Evolutionary conservation across 2,113 vertebrate genomes (phyloP), one percentile per base, ranked within the genome.

Genomic region (Smithornis capensis): DNA sequence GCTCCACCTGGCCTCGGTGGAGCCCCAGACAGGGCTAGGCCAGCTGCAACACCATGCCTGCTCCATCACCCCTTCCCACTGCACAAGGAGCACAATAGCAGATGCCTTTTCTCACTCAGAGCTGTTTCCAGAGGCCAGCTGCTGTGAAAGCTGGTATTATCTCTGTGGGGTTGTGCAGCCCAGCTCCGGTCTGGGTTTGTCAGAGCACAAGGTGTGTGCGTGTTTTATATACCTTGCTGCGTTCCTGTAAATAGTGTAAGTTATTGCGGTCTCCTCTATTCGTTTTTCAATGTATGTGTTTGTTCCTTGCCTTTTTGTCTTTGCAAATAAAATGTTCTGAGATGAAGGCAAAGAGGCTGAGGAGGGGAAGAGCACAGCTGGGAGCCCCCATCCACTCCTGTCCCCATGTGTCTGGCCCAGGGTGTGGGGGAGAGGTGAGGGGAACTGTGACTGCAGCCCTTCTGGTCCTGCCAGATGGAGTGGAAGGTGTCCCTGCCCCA

Each of bases 191-290:
- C 83, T 78, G 77, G 38, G 16, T 67, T 38, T 33, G 59, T 56
- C 75, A 88, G 68, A 92, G 94, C 94, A 93, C 94, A 89, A 94
- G 94, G 94, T 21, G 69, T 92, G 70, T 57, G 77, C 47, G 64
- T 78, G 71, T 59, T 84, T 96, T 97, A 97, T 97, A 84, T 97
- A 96, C 82, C 91, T 95, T 69, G 53, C 42, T 96, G 79, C 74
- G 71, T 56, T 68, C 73, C 89, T 97, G 97, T 98, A 98, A 94
- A 97, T 96, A 97, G 69, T 87, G 94, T 98, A 96, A 95, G 93
- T 97, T 98, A 97, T 97, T 97, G 96, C 50, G 62, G 77, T 92
- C 90, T 88, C 94, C 45, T 37, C 59, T 96, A 97, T 96, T 96
- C 70, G 89, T 90, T 94, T 95, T 90, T 80, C 94, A 73, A 76